phyloP scores from a whole-genome alignment of 2,113 vertebrate genomes.

The Murina feae region DNA sequence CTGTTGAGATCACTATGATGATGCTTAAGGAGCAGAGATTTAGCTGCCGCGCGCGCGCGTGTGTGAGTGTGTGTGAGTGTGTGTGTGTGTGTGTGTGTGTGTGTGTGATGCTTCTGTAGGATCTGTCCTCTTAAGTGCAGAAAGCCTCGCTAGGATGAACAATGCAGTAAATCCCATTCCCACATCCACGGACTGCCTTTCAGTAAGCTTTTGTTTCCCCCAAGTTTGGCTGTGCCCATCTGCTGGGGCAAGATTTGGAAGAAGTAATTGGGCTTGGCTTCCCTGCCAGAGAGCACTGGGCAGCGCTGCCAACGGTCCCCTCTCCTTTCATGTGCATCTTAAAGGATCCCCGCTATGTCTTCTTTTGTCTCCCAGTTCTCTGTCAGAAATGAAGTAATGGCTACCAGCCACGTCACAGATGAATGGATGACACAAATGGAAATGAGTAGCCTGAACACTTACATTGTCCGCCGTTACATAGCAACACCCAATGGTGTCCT shows the following conservation, averaged over 20 bases:
- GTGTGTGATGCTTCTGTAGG: neutral
- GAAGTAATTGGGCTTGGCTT: constrained; percentile 76
- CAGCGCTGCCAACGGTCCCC: constrained; percentile 75
- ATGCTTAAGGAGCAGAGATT: neutral
- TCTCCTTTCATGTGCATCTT: constrained; percentile 77
- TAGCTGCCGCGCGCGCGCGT: neutral
- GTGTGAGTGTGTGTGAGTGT: neutral
- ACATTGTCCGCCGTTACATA: constrained; percentile 99
- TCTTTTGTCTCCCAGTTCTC: constrained; percentile 91
- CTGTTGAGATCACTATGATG: neutral
- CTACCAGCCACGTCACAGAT: constrained; percentile 99
- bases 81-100: neutral
- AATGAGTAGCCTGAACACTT: constrained; percentile 98
- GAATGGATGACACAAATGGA: constrained; percentile 99
- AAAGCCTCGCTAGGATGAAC: neutral
- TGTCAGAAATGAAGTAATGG: constrained; percentile 99
- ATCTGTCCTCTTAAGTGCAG: neutral
- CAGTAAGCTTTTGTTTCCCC: constrained; percentile 60
- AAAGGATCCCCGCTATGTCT: constrained; percentile 80
- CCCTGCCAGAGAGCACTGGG: constrained; percentile 66
- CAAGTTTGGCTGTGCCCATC: constrained; percentile 63
- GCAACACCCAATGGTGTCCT: constrained; percentile 99
- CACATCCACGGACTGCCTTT: constrained; percentile 15
- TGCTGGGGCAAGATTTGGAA: constrained; percentile 73
- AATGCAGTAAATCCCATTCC: neutral